These are phyloP conservation scores for Micrasema minimum DNA, from an alignment of 1,140 invertebrate genomes.

Conservation along the genomic window DNA sequence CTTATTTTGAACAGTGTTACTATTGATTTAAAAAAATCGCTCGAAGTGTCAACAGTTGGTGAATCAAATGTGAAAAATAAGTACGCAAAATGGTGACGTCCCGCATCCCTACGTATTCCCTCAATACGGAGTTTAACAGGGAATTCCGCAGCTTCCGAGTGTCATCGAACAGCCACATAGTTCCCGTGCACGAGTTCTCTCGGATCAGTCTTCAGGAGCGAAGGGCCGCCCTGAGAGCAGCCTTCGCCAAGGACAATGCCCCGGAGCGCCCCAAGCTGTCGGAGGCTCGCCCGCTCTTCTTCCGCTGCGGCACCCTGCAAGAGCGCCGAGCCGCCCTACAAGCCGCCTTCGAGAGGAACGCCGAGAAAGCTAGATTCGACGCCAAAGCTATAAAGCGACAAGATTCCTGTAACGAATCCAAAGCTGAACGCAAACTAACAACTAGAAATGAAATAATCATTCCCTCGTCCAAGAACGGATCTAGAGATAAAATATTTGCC, in stretches of 20 bases:
- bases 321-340: slow-evolving; percentile 49
- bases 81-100: slow-evolving; percentile 63
- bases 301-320: slow-evolving; percentile 46
- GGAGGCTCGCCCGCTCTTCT: slow-evolving; percentile 53
- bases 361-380: slow-evolving; percentile 40
- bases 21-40: too few relatives aligned
- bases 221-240: slow-evolving; percentile 64
- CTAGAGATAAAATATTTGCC: slow-evolving; percentile 43
- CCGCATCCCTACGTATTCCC: slow-evolving; percentile 67
- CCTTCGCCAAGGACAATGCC: slow-evolving; percentile 61
- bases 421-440: slow-evolving; percentile 10
- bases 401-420: slow-evolving; percentile 16
- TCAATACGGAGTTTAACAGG: slow-evolving; percentile 68
- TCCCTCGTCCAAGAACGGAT: slow-evolving; percentile 22
- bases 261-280: slow-evolving; percentile 66
- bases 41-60: neutral
- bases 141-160: slow-evolving; percentile 68
- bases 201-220: slow-evolving; percentile 65
- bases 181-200: slow-evolving; percentile 66
- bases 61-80: slow-evolving; percentile 7
- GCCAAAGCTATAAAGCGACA: slow-evolving; percentile 33
- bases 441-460: slow-evolving; percentile 19
- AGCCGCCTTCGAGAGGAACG: slow-evolving; percentile 49
- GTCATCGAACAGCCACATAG: slow-evolving; percentile 63
- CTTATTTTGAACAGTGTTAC: too few relatives aligned